Evolutionary conservation across 2,888 invertebrate species (phyloP), one percentile per base, ranked within the genome.

Genomic region (Deroplatys truncata): DNA sequence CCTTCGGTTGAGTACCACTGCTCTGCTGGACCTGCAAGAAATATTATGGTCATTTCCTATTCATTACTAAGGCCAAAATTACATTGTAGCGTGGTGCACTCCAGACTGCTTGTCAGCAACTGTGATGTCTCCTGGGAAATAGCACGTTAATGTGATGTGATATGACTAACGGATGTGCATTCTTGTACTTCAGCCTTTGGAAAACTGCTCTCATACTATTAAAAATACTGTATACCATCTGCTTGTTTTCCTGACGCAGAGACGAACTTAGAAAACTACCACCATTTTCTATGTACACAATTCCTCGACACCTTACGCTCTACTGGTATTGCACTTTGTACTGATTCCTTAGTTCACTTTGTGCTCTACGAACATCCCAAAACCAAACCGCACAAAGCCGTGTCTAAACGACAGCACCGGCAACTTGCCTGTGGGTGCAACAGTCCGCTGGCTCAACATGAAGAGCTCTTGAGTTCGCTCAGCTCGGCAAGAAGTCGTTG

Each of bases 401-500:
- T 49, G 49, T 49, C 49, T 49, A 56, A 56, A 56, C 56, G 16
- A 72, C 56, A 72, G 56, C 56, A 72, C 56, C 56, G 13, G 5
- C 56, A 72, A 72, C 15, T 20, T n/a, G n/a, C n/a, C 15, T 56
- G 7, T 49, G 10, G 15, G 15, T 49, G 28, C 56, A 20, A 72
- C 2, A 10, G 29, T 28, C n/a, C 29, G 10, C 7, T 16, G 49
- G 7, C 82, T 93, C 91, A 94, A 92, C 94, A 94, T 31, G 94
- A 94, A 87, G 94, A 94, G 92, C 94, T 94, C 91, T 94, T 94
- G 35, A 94, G 93, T 92, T 94, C 94, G 85, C 93, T 93, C 72
- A 94, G 93, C 90, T 94, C 94, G 87, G 94, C 93, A 90, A 94
- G 93, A 90, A 94, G 93, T 90, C 92, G 91, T 84, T 91, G 91